phyloP scores from a whole-genome alignment of 2,113 vertebrate genomes.

The Tautogolabrus adspersus region DNA sequence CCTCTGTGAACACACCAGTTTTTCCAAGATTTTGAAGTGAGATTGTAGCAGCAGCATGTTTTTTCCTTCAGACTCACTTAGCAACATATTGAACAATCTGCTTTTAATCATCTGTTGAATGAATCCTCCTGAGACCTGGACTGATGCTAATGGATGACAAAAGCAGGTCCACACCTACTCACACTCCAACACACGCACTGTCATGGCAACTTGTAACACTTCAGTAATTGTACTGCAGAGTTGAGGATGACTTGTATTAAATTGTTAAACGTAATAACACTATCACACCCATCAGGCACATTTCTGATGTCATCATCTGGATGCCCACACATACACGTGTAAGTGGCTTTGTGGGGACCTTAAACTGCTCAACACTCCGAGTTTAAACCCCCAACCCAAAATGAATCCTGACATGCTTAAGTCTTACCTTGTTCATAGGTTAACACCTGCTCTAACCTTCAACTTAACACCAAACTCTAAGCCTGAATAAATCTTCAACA shows the following conservation, averaged over 20 bases:
- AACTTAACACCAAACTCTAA: background rate
- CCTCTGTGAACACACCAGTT: background rate
- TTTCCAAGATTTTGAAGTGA: slow-evolving; percentile 16
- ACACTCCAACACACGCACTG: background rate
- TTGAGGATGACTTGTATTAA: background rate
- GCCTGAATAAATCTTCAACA: background rate
- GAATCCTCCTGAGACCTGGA: background rate
- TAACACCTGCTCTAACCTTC: background rate
- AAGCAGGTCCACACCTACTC: background rate
- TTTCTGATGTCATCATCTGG: background rate
- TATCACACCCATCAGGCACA: background rate
- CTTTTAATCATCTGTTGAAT: slow-evolving; percentile 29
- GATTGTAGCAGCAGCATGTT: slow-evolving; percentile 1
- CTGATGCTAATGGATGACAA: slow-evolving; percentile 16
- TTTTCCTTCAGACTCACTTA: slow-evolving; percentile 3
- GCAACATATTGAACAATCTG: background rate
- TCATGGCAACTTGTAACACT: slow-evolving; percentile 5
- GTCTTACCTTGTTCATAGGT: background rate
- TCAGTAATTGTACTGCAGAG: slow-evolving; percentile 7
- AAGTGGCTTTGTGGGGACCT: too few relatives aligned
- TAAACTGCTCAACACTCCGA: background rate
- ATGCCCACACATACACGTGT: background rate
- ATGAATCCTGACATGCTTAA: background rate
- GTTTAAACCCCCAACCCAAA: background rate
- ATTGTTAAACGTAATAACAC: slow-evolving; percentile 1